Percentiles rank a stretch among this genome's conserved stretches.
Evolutionary conservation across 1,140 invertebrate species (phyloP).

Genomic region (Euglossa dilemma): DNA sequence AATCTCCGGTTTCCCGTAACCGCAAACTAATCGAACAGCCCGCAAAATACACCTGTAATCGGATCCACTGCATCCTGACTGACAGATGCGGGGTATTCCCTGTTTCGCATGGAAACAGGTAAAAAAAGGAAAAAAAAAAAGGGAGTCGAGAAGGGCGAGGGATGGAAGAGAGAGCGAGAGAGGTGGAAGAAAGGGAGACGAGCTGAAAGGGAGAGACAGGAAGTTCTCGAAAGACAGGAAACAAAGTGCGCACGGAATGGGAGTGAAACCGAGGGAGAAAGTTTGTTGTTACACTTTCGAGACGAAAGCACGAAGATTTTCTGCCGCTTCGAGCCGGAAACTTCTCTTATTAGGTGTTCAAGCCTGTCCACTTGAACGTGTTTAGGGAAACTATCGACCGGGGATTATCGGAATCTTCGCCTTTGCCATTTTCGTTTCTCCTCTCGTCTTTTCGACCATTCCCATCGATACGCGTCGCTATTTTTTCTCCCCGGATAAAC

Average conservation of each 20-base stretch:
- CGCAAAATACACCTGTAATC: constrained; percentile 37
- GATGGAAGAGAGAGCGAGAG: too few relatives aligned
- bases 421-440: too few relatives aligned
- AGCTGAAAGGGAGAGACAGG: constrained; percentile 4
- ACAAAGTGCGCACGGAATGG: not conserved
- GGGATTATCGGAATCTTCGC: too few relatives aligned
- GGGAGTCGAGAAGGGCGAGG: not conserved
- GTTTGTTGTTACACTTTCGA: constrained; percentile 24
- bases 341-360: constrained; percentile 32
- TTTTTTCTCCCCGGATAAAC: too few relatives aligned
- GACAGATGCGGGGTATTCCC: constrained; percentile 25
- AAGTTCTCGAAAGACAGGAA: constrained; percentile 32
- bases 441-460: too few relatives aligned
- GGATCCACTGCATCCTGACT: constrained; percentile 33
- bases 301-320: constrained; percentile 24
- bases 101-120: constrained; percentile 32
- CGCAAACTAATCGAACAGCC: constrained; percentile 29
- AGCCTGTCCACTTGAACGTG: not conserved
- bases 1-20: constrained; percentile 49
- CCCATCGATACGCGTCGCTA: too few relatives aligned
- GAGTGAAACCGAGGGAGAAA: constrained; percentile 5
- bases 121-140: not conserved
- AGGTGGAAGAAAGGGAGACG: too few relatives aligned
- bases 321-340: not conserved
- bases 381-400: not conserved